phyloP scores from a whole-genome alignment of 2,888 invertebrate genomes.

The Sturmia bella region DNA sequence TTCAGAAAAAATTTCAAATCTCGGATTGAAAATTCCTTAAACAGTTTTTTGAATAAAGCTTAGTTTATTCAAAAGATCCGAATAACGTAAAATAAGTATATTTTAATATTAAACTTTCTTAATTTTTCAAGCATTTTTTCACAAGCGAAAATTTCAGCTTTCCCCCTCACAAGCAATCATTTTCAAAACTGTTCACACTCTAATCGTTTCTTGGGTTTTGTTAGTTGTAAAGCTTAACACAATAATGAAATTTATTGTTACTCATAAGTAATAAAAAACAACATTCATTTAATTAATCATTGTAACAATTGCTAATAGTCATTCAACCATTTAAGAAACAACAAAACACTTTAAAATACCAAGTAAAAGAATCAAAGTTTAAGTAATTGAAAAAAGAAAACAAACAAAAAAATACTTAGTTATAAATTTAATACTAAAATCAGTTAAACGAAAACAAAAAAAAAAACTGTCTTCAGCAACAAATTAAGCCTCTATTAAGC shows the following conservation, averaged over 20 bases:
- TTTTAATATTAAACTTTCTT: background rate
- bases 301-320: conserved; percentile 60
- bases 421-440: conserved; percentile 36
- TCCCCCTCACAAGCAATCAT: too few species aligned
- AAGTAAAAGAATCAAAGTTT: conserved; percentile 59
- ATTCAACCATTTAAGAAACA: conserved; percentile 48
- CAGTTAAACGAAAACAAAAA: conserved; percentile 32
- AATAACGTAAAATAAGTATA: background rate
- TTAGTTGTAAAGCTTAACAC: background rate
- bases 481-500: conserved; percentile 63
- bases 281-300: conserved; percentile 48
- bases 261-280: conserved; percentile 30
- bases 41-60: background rate
- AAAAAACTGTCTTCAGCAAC: conserved; percentile 58
- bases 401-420: conserved; percentile 14
- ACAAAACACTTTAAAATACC: conserved; percentile 9
- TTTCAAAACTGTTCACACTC: too few species aligned
- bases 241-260: conserved; percentile 34
- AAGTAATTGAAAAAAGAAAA: conserved; percentile 4
- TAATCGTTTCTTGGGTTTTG: background rate
- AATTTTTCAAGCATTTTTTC: background rate
- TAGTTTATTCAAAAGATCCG: background rate
- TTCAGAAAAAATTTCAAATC: too few species aligned
- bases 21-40: background rate
- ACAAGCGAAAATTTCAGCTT: too few species aligned